These are phyloP conservation scores for Gasterosteus nipponicus DNA, from an alignment of 2,113 vertebrate genomes.

Conservation along the genomic window DNA sequence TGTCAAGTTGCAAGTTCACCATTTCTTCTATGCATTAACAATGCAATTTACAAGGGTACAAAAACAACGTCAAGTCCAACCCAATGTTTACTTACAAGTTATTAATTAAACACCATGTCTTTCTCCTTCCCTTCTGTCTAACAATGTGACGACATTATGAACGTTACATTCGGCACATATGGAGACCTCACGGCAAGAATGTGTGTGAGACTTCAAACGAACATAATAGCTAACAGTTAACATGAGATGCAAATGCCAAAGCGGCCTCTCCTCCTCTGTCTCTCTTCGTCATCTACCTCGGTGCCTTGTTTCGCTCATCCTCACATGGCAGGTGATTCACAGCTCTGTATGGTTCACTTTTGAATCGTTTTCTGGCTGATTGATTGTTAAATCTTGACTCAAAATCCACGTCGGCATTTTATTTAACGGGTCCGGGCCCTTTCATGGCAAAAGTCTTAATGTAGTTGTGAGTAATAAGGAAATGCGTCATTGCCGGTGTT, in stretches of 20 bases:
- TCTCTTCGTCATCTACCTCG: neutral
- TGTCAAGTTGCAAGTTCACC: neutral
- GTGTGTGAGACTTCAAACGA: constrained; percentile 7
- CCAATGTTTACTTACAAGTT: neutral
- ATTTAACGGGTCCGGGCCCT: neutral
- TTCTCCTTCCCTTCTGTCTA: constrained; percentile 18
- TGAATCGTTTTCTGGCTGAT: neutral
- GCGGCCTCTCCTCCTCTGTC: constrained; percentile 22
- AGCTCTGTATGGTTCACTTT: neutral
- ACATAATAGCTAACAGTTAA: constrained; percentile 57
- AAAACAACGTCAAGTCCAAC: neutral
- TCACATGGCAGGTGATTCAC: constrained; percentile 24
- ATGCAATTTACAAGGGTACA: neutral
- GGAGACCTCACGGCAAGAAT: constrained; percentile 14
- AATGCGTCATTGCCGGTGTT: neutral
- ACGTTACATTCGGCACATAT: constrained; percentile 21
- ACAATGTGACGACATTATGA: constrained; percentile 12
- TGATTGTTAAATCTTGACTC: neutral
- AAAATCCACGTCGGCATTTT: neutral
- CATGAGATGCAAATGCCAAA: constrained; percentile 47
- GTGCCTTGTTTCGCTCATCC: constrained; percentile 9
- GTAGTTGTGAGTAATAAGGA: constrained; percentile 1
- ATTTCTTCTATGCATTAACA: neutral
- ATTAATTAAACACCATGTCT: neutral
- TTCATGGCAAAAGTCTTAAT: neutral